Base-by-base conservation (phyloP, 2,888 invertebrate genomes). In the Sinotaia quadrata region DNA sequence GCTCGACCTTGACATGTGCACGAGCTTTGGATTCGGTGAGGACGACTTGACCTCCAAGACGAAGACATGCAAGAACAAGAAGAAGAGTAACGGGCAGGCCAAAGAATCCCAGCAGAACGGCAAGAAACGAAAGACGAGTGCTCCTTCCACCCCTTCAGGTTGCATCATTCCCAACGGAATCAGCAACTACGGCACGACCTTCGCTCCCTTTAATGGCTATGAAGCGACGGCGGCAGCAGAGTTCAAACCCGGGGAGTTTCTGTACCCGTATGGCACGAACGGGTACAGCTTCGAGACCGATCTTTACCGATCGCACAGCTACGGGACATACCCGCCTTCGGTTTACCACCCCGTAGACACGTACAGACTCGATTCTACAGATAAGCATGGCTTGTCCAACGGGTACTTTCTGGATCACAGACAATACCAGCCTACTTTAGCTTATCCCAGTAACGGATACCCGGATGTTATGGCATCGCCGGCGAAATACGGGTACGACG, bases 41-140 rank as follows among this genome's bases (percentile, higher is more conserved):
- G 86, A 84, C 37, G 85, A 86, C 44, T 74, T 83, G 21, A 73
- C 76, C 15, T 69, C 80, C 36, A 86, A 85, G 75, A 75, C 79
- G 62, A 85, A 85, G 69, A 79, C 94, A 0, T 94, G 94, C 65
- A 91, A 95, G 27, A 95, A 94, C 77, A 92, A 96, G 72, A 92
- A 97, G 90, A 97, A 97, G 56, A 49, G 57, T 7, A 57, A 57
- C 4, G 36, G 36, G 27, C 41, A 41, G 4, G 51, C 24, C 18
- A 67, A 68, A 52, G 65, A 68, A 18, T 67, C 67, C 36, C 90
- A 96, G 2, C 95, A 96, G 21, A 96, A 96, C 18, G 96, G 96
- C 86, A 92, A 96, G 58, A 86, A 85, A 71, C 63, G 81, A 34
- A 81, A 81, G 71, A 37, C 54, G 12, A 61, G 61, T 21, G 31